phyloP scores from a whole-genome alignment of 92 coral and sea anemone genomes.

The Phenganax stokvisi region DNA sequence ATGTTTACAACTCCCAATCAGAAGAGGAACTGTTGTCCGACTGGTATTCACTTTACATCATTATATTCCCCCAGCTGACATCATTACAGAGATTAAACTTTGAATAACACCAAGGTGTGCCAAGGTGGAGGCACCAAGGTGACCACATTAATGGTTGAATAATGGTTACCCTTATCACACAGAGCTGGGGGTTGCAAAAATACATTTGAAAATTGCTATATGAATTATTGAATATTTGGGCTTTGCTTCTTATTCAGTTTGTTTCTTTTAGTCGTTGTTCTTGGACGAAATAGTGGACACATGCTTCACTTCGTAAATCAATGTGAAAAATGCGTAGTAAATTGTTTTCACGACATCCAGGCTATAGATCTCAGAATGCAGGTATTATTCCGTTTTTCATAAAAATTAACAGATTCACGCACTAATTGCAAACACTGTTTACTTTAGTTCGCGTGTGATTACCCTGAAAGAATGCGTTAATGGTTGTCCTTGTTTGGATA shows the following conservation, averaged over 20 bases:
- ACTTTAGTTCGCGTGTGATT: no score
- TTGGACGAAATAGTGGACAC: no score
- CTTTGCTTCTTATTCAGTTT: not conserved
- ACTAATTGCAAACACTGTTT: no score
- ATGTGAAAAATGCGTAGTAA: no score
- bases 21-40: not conserved
- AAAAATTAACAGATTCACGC: no score
- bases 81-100: not conserved
- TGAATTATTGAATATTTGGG: no score
- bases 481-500: no score
- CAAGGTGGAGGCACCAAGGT: not conserved
- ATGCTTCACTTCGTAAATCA: no score
- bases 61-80: not conserved
- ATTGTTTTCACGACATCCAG: no score
- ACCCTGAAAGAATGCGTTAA: no score
- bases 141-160: not conserved
- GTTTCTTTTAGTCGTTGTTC: not conserved
- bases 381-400: no score
- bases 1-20: not conserved
- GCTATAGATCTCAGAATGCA: no score
- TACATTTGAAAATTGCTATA: not conserved
- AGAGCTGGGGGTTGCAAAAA: constrained; percentile 7
- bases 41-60: not conserved
- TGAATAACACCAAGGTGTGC: not conserved
- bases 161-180: not conserved